phyloP scores from a whole-genome alignment of 2,888 invertebrate species.

The Eumacrocentrus americanus region DNA sequence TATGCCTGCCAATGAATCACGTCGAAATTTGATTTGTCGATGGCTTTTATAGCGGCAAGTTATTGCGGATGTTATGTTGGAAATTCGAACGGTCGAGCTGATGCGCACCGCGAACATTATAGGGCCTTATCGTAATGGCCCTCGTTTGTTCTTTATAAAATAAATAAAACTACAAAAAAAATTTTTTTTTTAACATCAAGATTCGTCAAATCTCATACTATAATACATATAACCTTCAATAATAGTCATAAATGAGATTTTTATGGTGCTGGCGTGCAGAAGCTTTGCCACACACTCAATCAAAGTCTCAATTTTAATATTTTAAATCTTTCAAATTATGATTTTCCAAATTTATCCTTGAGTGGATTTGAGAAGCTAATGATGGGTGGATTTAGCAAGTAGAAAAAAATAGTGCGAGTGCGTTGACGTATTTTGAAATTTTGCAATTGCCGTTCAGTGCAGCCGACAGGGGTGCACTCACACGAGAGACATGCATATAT shows the following conservation, averaged over 20 bases:
- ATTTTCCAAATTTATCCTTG: no score
- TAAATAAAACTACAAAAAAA: slow-evolving; percentile 1
- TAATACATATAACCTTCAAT: no score
- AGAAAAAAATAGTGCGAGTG: slow-evolving; percentile 35
- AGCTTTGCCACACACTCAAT: no score
- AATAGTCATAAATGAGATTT: no score
- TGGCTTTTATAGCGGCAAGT: slow-evolving; percentile 62
- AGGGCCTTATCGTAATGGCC: neutral
- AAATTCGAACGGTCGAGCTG: slow-evolving; percentile 31
- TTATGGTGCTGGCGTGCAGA: no score
- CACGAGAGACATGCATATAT: slow-evolving; percentile 53
- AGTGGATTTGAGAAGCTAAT: no score
- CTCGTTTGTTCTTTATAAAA: neutral
- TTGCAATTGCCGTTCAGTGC: slow-evolving; percentile 40
- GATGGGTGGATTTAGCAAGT: slow-evolving; percentile 31
- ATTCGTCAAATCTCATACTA: no score
- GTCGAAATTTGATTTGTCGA: slow-evolving; percentile 63
- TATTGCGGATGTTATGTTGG: slow-evolving; percentile 53
- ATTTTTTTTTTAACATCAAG: slow-evolving; percentile 22
- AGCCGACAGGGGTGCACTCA: slow-evolving; percentile 29
- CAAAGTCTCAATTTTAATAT: no score
- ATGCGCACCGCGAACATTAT: slow-evolving; percentile 24
- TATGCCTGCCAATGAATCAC: slow-evolving; percentile 61
- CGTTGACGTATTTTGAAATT: slow-evolving; percentile 35
- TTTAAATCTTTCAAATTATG: no score